These are phyloP conservation scores for Euura saliciscinereae DNA, from an alignment of 1,140 invertebrate genomes.

Conservation along the genomic window DNA sequence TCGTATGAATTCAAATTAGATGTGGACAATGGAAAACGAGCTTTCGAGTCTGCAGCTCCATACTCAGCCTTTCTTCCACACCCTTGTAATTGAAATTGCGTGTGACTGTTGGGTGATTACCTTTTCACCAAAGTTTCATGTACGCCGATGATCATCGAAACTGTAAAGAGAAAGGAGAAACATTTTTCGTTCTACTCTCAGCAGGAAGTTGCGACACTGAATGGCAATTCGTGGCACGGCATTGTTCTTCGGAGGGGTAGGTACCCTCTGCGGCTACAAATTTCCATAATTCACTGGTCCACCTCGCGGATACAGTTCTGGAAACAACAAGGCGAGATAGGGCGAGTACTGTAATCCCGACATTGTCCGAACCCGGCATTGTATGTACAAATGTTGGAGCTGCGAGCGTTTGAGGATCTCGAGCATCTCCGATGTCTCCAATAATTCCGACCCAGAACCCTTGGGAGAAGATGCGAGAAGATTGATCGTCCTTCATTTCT, in stretches of 20 bases:
- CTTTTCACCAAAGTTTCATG: background rate
- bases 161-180: background rate
- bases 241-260: no score
- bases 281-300: slow-evolving; percentile 3
- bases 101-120: background rate
- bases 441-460: background rate
- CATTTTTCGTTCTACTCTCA: background rate
- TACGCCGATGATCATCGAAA: no score
- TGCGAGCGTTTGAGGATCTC: background rate
- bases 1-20: slow-evolving; percentile 1
- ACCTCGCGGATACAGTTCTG: background rate
- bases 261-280: background rate
- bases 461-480: background rate
- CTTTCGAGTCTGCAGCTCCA: no score
- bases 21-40: background rate
- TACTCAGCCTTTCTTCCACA: no score
- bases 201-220: background rate
- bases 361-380: slow-evolving; percentile 1
- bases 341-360: background rate
- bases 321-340: slow-evolving; percentile 4
- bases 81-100: background rate
- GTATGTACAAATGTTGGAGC: background rate
- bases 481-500: no score
- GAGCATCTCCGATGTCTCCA: background rate
- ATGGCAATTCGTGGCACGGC: background rate